phyloP scores from a whole-genome alignment of 2,888 invertebrate species.

The Eurytoma adleriae region DNA sequence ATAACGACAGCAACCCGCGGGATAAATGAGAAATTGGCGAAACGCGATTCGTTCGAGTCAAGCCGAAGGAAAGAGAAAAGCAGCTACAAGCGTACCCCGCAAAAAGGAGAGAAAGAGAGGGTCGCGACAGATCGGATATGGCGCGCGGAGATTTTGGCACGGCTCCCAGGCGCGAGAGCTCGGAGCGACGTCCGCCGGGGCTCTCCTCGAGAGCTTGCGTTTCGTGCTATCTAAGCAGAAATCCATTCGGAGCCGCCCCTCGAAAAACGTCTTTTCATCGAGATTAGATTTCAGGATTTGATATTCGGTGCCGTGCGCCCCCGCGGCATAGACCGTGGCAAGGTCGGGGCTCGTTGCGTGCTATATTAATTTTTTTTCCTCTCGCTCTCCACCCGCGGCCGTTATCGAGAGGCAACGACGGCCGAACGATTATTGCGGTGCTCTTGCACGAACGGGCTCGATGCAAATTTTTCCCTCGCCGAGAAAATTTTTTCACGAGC shows the following conservation, averaged over 20 bases:
- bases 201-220: slow-evolving; percentile 31
- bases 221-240: slow-evolving; percentile 56
- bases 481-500: too few relatives aligned
- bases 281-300: slow-evolving; percentile 55
- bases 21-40: slow-evolving; percentile 44
- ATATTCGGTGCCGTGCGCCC: slow-evolving; percentile 39
- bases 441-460: neutral
- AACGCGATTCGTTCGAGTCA: slow-evolving; percentile 26
- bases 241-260: slow-evolving; percentile 46
- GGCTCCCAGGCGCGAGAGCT: slow-evolving; percentile 8
- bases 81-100: neutral
- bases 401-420: neutral
- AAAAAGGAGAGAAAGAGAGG: slow-evolving; percentile 1
- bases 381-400: neutral
- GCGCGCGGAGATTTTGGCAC: slow-evolving; percentile 40
- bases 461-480: too few relatives aligned
- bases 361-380: slow-evolving; percentile 9
- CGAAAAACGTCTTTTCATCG: slow-evolving; percentile 45
- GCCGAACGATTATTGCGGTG: slow-evolving; percentile 11
- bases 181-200: neutral
- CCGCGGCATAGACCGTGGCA: neutral
- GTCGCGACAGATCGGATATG: slow-evolving; percentile 5
- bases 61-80: slow-evolving; percentile 4
- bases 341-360: slow-evolving; percentile 29
- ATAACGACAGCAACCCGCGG: slow-evolving; percentile 1